Percentiles rank a stretch among this genome's conserved stretches.
Conservation (phyloP, 2,888 invertebrate genomes). For the Lutraria lutraria region DNA sequence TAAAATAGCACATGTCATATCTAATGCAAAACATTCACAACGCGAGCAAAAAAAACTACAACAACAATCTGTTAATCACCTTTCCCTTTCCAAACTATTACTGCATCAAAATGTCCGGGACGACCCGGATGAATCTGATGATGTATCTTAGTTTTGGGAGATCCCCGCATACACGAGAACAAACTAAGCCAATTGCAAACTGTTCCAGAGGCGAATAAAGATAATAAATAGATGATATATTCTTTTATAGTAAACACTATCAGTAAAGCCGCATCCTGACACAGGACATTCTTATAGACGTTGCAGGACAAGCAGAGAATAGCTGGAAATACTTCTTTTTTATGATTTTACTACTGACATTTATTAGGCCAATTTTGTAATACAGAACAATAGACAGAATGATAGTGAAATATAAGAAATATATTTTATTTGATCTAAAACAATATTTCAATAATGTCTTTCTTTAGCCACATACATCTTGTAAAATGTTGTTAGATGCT, state of each 20-base stretch:
- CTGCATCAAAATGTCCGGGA: conserved; percentile 82
- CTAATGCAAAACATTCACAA: background rate
- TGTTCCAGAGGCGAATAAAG: conserved; percentile 67
- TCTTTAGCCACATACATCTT: too few relatives aligned
- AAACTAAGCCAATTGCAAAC: conserved; percentile 85
- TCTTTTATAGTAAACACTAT: background rate
- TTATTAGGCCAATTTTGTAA: too few relatives aligned
- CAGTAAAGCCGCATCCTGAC: background rate
- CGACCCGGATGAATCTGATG: conserved; percentile 83
- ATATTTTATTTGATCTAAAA: too few relatives aligned
- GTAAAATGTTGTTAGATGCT: too few relatives aligned
- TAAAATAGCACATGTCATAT: background rate
- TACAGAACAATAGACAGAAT: too few relatives aligned
- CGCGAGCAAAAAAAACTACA: conserved; percentile 12
- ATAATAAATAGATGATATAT: conserved; percentile 34
- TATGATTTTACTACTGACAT: too few relatives aligned
- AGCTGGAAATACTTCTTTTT: too few relatives aligned
- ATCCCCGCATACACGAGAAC: conserved; percentile 82
- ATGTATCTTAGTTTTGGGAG: conserved; percentile 77
- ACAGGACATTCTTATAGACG: background rate
- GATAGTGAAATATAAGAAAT: too few relatives aligned
- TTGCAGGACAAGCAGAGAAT: background rate
- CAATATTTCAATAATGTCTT: too few relatives aligned
- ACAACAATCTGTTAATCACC: conserved; percentile 68
- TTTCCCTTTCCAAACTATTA: conserved; percentile 85